Evolutionary conservation across 1,140 invertebrate species (phyloP).

Genomic region (Manduca sexta): DNA sequence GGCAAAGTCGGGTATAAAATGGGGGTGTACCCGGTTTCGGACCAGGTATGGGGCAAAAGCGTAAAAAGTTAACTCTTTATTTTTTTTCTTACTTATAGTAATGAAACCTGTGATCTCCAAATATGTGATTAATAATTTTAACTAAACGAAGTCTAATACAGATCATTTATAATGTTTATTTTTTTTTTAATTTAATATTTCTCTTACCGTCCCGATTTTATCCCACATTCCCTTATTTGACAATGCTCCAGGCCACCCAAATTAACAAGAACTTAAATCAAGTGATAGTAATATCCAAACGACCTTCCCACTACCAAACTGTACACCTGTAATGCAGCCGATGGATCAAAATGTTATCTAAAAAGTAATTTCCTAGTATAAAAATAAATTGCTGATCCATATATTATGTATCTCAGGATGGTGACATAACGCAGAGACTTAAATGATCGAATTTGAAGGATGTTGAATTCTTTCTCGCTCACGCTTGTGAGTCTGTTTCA

Average conservation of each 20-base stretch:
- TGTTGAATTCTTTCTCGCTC: conserved; percentile 33
- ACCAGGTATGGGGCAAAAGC: no score
- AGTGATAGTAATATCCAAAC: conserved; percentile 41
- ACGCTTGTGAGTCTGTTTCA: conserved; percentile 34
- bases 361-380: conserved; percentile 31
- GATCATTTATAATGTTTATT: no score
- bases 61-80: no score
- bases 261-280: conserved; percentile 21
- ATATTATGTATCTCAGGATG: conserved; percentile 24
- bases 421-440: conserved; percentile 27
- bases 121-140: no score
- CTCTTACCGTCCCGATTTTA: no score
- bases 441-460: conserved; percentile 40
- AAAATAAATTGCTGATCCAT: conserved; percentile 24
- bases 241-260: conserved; percentile 24
- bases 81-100: no score
- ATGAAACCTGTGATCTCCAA: no score
- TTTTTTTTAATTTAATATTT: no score
- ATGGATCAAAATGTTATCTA: conserved; percentile 61
- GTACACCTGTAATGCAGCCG: conserved; percentile 61
- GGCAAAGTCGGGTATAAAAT: no score
- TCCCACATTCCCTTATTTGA: conserved; percentile 32
- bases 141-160: no score
- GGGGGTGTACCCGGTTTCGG: no score
- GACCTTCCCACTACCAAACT: conserved; percentile 62